Percentiles rank a stretch among this genome's conserved stretches.
phyloP scores from a whole-genome alignment of 1,140 invertebrate species.

The Zaprionus ornatus region DNA sequence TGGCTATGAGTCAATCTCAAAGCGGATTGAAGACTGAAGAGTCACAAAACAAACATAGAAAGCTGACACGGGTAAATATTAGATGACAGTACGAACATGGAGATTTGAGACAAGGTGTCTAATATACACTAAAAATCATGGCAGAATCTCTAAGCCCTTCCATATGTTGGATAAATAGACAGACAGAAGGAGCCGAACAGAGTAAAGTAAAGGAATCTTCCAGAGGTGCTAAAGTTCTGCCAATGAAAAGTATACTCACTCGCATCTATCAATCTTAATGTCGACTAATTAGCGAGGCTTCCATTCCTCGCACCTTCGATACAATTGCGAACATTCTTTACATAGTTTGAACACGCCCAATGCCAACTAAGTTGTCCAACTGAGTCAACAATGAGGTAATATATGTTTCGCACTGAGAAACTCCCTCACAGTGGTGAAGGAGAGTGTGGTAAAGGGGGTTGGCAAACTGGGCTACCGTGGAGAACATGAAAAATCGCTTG shows the following conservation, averaged over 20 bases:
- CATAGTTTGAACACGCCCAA: background rate
- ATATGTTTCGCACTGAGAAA: slow-evolving; percentile 17
- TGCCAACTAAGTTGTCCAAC: slow-evolving; percentile 35
- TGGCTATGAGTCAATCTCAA: slow-evolving; percentile 25
- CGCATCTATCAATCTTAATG: background rate
- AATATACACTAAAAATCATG: too few relatives aligned
- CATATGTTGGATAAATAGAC: too few relatives aligned
- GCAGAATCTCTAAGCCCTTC: too few relatives aligned
- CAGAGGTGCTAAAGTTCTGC: background rate
- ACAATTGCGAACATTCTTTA: slow-evolving; percentile 1
- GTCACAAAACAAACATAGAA: slow-evolving; percentile 1
- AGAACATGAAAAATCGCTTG: slow-evolving; percentile 73
- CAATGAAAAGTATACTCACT: background rate
- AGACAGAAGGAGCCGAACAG: too few relatives aligned
- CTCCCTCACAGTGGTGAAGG: background rate
- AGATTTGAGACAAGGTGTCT: too few relatives aligned
- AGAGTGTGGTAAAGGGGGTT: background rate
- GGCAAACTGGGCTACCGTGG: background rate
- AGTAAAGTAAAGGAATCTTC: too few relatives aligned
- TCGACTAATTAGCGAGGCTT: background rate
- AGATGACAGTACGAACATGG: too few relatives aligned
- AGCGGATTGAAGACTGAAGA: background rate
- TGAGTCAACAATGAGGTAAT: slow-evolving; percentile 77
- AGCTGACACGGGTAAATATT: background rate
- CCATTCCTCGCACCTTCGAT: background rate